Base-by-base conservation (phyloP, 2,888 invertebrate species). In the Dicranocentrus wangi region DNA sequence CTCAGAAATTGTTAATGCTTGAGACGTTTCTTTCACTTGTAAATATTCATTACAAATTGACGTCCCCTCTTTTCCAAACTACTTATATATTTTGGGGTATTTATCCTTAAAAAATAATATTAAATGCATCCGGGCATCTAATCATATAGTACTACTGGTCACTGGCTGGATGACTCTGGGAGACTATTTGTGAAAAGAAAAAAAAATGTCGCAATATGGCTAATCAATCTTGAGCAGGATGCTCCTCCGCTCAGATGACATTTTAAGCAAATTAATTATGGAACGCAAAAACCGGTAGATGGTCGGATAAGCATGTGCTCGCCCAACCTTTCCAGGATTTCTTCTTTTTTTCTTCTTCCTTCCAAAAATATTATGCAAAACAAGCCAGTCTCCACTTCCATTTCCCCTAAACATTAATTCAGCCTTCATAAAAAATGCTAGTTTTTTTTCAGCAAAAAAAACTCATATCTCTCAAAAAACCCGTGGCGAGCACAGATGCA, bases 401-500 rank as follows among this genome's bases (percentile, higher is more conserved):
- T 32, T 32, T 32, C 32, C 32, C 32, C 3, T 32, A 3, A 32
- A 32, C 32, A 32, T 32, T 32, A 32, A 32, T 32, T 32, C 32
- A 32, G 5, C 32, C 32, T 7, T 32, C 5, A 10, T n/a, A 32
- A 32, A 32, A 32, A 32, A 32, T 7, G 32, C n/a, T n/a, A n/a
- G n/a, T n/a, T n/a, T n/a, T n/a, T n/a, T n/a, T n/a, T n/a, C 32
- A 32, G 32, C 32, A 32, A 32, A n/a, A n/a, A n/a, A n/a, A n/a
- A n/a, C n/a, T n/a, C n/a, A n/a, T n/a, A n/a, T n/a, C n/a, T n/a
- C n/a, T n/a, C n/a, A n/a, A n/a, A n/a, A n/a, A n/a, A n/a, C 17
- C 8, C n/a, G 63, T 43, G 66, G 66, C 39, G 76, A 76, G 55
- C 25, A 60, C 23, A 53, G 81, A 83, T 83, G 84, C 82, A 84